A percentile compares a stretch with the other conserved stretches of the same genome.
These are phyloP conservation scores for Dromaius novaehollandiae DNA, from an alignment of 2,113 vertebrate species.

Conservation along the genomic window DNA sequence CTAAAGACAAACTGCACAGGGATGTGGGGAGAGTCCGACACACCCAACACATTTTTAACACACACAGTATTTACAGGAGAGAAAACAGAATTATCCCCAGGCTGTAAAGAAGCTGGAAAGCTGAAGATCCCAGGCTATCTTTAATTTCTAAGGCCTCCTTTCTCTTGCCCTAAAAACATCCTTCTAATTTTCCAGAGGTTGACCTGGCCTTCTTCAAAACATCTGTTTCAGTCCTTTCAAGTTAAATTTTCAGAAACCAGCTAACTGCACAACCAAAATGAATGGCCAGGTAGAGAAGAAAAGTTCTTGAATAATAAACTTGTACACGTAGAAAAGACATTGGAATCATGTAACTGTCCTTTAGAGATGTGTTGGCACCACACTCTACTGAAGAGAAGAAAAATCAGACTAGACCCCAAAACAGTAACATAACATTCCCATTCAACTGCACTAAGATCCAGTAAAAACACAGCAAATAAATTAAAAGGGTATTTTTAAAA, in stretches of 20 bases:
- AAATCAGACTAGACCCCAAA: neutral
- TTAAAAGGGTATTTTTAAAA: neutral
- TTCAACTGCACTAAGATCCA: neutral
- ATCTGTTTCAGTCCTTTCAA: neutral
- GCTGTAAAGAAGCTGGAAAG: neutral
- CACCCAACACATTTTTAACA: too few species aligned
- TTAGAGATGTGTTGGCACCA: neutral
- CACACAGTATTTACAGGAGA: neutral
- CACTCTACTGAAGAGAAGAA: neutral
- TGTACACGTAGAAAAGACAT: neutral
- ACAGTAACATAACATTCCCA: neutral
- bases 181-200: neutral
- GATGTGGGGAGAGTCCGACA: neutral
- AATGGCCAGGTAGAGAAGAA: neutral
- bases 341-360: neutral
- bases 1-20: neutral
- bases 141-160: neutral
- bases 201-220: neutral
- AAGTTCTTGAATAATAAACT: neutral
- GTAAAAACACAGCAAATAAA: neutral
- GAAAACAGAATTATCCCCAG: neutral
- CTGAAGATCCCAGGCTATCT: too few species aligned
- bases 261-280: neutral
- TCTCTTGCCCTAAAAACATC: neutral
- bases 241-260: neutral